Evolutionary conservation across 2,113 vertebrate genomes (phyloP).

Genomic region (Lophochroa leadbeateri): DNA sequence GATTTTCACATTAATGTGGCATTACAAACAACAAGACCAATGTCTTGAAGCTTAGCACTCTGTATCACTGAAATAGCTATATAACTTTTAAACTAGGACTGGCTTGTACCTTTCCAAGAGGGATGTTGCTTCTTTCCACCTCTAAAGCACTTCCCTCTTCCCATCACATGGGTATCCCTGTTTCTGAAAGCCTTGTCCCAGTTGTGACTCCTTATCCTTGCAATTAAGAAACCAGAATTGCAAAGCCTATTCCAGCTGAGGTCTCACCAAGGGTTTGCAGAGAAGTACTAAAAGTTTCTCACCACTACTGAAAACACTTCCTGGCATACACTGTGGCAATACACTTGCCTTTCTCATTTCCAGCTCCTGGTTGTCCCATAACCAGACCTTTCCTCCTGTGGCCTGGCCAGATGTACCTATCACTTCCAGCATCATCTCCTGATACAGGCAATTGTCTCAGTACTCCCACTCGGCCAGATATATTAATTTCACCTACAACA

Average conservation of each 20-base stretch:
- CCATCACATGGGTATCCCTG: not conserved
- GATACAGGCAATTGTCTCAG: not conserved
- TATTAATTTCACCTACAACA: not conserved
- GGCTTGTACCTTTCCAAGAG: not conserved
- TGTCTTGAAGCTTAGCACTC: not conserved
- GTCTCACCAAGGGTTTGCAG: not conserved
- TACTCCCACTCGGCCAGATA: not conserved
- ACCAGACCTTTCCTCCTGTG: not conserved
- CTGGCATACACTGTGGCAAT: not conserved
- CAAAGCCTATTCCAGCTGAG: not conserved
- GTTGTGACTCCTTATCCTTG: not conserved
- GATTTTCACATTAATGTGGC: not conserved
- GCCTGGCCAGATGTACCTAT: not conserved
- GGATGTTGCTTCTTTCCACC: not conserved
- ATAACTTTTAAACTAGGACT: not conserved
- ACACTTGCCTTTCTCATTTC: not conserved
- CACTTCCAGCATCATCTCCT: not conserved
- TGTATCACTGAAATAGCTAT: not conserved
- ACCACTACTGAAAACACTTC: not conserved
- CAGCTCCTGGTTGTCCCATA: not conserved
- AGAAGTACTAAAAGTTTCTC: not conserved
- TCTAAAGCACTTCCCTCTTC: not conserved
- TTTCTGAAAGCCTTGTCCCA: not conserved
- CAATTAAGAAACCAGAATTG: not conserved
- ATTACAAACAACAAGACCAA: not conserved